Evolutionary conservation across 2,113 vertebrate species (phyloP).

Genomic region (Oreochromis tanganicae): DNA sequence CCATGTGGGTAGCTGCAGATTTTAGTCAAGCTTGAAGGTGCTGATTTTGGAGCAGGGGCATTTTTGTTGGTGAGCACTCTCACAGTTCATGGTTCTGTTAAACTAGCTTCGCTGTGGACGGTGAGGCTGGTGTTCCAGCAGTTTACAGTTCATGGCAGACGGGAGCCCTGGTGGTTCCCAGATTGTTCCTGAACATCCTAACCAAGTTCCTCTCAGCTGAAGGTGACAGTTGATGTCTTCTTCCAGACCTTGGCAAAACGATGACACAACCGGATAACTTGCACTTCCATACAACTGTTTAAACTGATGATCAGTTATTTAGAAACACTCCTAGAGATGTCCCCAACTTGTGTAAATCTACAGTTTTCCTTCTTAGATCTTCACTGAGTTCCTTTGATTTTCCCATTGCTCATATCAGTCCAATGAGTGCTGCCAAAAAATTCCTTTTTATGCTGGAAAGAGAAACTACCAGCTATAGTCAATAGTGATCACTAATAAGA

Average conservation of each 20-base stretch:
- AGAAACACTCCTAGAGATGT: not conserved
- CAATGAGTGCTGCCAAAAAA: not conserved
- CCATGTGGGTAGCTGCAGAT: not conserved
- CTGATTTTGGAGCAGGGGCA: not conserved
- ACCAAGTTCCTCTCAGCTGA: not conserved
- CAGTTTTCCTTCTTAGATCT: not conserved
- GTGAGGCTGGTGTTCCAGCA: not conserved
- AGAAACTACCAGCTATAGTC: not conserved
- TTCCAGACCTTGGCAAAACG: not conserved
- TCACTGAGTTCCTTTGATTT: not conserved
- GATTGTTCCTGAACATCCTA: not conserved
- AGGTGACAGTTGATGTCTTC: not conserved
- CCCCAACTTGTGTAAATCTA: not conserved
- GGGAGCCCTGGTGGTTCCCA: not conserved
- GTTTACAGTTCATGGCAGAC: not conserved
- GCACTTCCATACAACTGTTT: not conserved
- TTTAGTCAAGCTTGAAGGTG: not conserved
- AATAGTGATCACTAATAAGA: not conserved
- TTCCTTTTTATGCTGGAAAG: not conserved
- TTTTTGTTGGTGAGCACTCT: not conserved
- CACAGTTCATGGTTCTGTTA: not conserved
- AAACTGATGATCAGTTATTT: not conserved
- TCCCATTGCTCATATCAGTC: not conserved
- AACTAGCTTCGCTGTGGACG: not conserved
- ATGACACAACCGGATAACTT: not conserved